These are phyloP conservation scores for Riparia riparia DNA, from an alignment of 2,113 vertebrate species.

Conservation along the genomic window DNA sequence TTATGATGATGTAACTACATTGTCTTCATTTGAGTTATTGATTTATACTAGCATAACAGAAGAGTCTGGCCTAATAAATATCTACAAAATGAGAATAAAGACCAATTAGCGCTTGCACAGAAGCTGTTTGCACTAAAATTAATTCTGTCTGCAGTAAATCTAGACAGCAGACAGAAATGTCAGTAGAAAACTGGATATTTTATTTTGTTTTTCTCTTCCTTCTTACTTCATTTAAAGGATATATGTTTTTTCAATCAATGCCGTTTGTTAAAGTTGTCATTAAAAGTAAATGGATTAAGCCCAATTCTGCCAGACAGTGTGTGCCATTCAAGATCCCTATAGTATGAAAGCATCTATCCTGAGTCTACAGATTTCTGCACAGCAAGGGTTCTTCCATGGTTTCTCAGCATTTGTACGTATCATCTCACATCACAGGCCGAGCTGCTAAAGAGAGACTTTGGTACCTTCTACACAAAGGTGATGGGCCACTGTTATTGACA, in stretches of 20 bases:
- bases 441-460: neutral
- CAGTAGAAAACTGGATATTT: neutral
- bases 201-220: neutral
- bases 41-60: neutral
- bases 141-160: constrained; percentile 5
- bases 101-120: constrained; percentile 10
- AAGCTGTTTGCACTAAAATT: constrained; percentile 7
- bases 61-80: neutral
- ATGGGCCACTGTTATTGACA: constrained; percentile 72
- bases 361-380: neutral
- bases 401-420: constrained; percentile 1
- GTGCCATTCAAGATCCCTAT: neutral
- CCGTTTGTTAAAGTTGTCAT: neutral
- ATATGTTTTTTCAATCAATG: neutral
- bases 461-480: constrained; percentile 54
- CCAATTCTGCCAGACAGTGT: neutral
- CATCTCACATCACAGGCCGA: neutral
- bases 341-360: neutral
- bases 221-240: neutral
- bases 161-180: neutral
- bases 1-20: neutral
- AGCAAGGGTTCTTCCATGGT: neutral
- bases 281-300: neutral
- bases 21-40: neutral
- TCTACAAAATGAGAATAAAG: neutral